Evolutionary conservation across 2,113 vertebrate species (phyloP), one percentile per base, ranked within the genome.

Genomic region (Hemiscyllium ocellatum): DNA sequence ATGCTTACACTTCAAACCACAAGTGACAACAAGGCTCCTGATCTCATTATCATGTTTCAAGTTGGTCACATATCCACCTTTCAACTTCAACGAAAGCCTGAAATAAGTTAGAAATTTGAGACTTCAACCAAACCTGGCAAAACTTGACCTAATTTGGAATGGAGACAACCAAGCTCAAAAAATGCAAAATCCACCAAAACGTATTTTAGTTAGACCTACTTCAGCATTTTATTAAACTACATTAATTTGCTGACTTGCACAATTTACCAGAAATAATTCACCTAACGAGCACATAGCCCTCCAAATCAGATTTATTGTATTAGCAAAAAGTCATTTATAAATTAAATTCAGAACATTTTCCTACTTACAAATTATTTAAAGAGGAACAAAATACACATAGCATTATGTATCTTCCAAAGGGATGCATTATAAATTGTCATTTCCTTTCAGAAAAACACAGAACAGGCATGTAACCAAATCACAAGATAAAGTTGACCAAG

Each of bases 281-380:
- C 6, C 29, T 93, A 93, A 93, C 19, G 13, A 66, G 33, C 61
- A 93, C 56, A 66, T 93, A 66, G 61, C 89, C 89, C 89, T 93
- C 89, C 89, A 93, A 83, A 93, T 93, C 89, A 93, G 37, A 93
- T 68, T 93, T 93, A 93, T 93, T 93, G 94, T 70, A 50, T 69
- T 26, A 70, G 47, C 66, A 70, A 70, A 70, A 70, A 50, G 87
- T 90, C 87, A 90, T 70, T 65, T 70, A 70, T 70, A 94, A 94
- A 70, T 94, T 94, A 69, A 68, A 94, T 20, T 95, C 93, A 95
- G 66, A 70, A 24, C 69, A 95, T 72, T 93, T 93, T 94, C 69
- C 42, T 26, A 52, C 24, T 95, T 95, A 95, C 94, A 95, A 90
- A 26, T 52, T 61, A 90, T 33, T 26, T 89, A 61, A 90, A 90